Evolutionary conservation across 2,113 vertebrate species (phyloP).

Genomic region (Pyrgilauda ruficollis): DNA sequence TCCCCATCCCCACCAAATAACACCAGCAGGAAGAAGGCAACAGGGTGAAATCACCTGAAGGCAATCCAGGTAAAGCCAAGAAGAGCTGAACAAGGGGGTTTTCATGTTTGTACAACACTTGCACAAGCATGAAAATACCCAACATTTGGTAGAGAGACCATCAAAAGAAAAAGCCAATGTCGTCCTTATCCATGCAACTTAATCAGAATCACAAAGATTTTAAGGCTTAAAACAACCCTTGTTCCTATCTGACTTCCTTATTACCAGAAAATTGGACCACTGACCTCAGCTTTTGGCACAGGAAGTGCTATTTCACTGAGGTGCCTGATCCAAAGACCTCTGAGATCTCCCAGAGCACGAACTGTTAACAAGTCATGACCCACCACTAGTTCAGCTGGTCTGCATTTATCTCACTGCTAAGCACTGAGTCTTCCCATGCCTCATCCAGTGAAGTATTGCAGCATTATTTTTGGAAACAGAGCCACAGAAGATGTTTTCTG

Average conservation of each 20-base stretch:
- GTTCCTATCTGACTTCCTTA: slow-evolving; percentile 21
- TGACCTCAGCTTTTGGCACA: not conserved
- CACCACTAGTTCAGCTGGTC: not conserved
- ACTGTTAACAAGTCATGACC: not conserved
- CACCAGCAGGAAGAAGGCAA: not conserved
- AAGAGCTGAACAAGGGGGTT: not conserved
- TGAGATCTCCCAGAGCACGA: not conserved
- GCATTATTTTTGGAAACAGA: not conserved
- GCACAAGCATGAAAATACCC: not conserved
- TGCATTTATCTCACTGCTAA: not conserved
- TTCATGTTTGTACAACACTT: not conserved
- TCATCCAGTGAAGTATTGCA: not conserved
- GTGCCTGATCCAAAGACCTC: not conserved
- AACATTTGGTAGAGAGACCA: not conserved
- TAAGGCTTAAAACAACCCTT: slow-evolving; percentile 19
- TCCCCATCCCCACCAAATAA: not conserved
- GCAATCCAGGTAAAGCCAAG: not conserved
- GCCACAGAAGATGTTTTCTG: not conserved
- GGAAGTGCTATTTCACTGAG: not conserved
- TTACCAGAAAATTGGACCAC: not conserved
- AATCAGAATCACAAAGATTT: slow-evolving; percentile 9
- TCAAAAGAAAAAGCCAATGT: not conserved
- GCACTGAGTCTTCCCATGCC: not conserved
- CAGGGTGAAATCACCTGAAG: not conserved
- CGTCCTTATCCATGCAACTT: not conserved